Conservation (phyloP, 2,888 invertebrate species). For the Macaria notata region DNA sequence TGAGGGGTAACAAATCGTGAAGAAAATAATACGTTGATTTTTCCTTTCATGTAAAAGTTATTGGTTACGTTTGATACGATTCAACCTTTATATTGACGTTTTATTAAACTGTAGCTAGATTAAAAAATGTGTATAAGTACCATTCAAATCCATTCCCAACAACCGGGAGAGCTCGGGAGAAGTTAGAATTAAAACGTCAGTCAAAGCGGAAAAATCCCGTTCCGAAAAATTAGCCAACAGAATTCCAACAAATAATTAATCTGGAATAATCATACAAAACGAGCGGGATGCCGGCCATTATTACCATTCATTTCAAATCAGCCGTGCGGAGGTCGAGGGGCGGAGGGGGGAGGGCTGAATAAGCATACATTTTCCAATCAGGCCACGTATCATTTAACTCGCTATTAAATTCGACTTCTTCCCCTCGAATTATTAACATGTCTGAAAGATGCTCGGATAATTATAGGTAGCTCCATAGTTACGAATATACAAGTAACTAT, state of each 20-base stretch:
- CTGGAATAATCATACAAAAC: slow-evolving; percentile 82
- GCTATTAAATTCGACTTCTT: slow-evolving; percentile 82
- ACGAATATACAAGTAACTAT: too few relatives aligned
- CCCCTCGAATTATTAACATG: slow-evolving; percentile 78
- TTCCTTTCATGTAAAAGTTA: too few relatives aligned
- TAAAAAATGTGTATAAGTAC: too few relatives aligned
- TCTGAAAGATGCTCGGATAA: slow-evolving; percentile 52
- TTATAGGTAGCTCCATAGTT: too few relatives aligned
- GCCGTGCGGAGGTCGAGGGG: slow-evolving; percentile 71
- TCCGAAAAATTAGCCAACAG: slow-evolving; percentile 80
- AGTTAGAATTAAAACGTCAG: slow-evolving; percentile 77
- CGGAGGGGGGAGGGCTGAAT: slow-evolving; percentile 66
- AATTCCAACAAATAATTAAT: slow-evolving; percentile 82
- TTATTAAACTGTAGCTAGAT: too few relatives aligned
- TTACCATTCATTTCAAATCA: slow-evolving; percentile 82
- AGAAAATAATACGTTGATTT: not conserved
- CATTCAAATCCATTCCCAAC: slow-evolving; percentile 45
- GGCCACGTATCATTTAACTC: slow-evolving; percentile 82
- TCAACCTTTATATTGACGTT: too few relatives aligned
- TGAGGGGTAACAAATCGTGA: slow-evolving; percentile 4
- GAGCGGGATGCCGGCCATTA: slow-evolving; percentile 78
- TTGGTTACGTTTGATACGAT: too few relatives aligned
- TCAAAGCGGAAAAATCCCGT: slow-evolving; percentile 79
- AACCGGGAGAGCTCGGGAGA: slow-evolving; percentile 51
- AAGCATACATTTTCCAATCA: slow-evolving; percentile 83